Base-by-base conservation (phyloP, 1,140 invertebrate species). In the Potamilus streckersoni region DNA sequence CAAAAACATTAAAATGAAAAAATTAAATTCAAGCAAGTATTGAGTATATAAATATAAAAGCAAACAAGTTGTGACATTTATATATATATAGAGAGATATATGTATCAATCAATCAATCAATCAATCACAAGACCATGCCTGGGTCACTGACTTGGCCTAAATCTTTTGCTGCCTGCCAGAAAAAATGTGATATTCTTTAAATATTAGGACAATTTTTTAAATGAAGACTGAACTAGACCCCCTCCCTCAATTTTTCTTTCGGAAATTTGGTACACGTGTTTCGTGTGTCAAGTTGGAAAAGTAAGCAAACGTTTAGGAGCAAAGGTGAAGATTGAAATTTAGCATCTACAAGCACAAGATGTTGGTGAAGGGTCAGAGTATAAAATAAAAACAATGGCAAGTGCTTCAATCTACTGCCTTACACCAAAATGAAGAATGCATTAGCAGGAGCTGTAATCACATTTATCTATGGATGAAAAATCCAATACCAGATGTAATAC, bases 121-220 rank as follows among this genome's bases (percentile, higher is more conserved):
- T 64, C 67, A 64, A 57, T 57, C 65, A 23, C 70, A 56, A 69
- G 66, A 78, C 73, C 71, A 67, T 77, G 70, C 62, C 65, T 77
- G 75, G 75, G 75, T 77, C 76, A 78, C 76, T 69, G 76, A 78
- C 76, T 78, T 78, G 76, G 76, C 71, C 71, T 78, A 65, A 62
- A 16, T 49, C 27, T 27, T 49, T 49, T 49, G 38, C 38, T 49
- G 38, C 38, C 38, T 49, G 11, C 5, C 6, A 11, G 5, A 49
- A 49, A 49, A 49, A 49, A 49, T 49, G 38, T 49, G 38, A 49
- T 49, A 49, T 11, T 8, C 5, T 49, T 49, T 49, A 49, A 49
- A 49, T 49, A 4, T 49, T 49, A 49, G 0, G 5, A 49, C 38
- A 49, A 49, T 49, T 49, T 49, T 49, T 49, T 4, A 0, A 49